phyloP scores from a whole-genome alignment of 2,888 invertebrate genomes.

The Gastrophysa polygoni region DNA sequence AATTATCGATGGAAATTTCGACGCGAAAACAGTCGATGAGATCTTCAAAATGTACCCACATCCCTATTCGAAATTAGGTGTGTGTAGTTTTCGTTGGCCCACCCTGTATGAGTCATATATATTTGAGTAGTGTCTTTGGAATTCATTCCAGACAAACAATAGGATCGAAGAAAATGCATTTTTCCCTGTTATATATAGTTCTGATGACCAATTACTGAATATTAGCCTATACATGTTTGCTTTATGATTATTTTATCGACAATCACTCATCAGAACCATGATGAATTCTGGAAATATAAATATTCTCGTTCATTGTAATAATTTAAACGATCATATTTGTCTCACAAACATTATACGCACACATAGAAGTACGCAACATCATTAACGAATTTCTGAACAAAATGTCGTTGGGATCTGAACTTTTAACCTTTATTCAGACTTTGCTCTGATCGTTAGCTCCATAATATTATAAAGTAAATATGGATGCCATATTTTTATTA shows the following conservation, averaged over 20 bases:
- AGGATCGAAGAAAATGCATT: too few species aligned
- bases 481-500: slow-evolving; percentile 33
- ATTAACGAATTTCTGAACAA: slow-evolving; percentile 36
- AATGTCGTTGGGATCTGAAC: slow-evolving; percentile 48
- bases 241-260: background rate
- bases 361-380: slow-evolving; percentile 4
- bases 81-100: too few species aligned
- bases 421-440: slow-evolving; percentile 52
- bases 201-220: too few species aligned
- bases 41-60: too few species aligned
- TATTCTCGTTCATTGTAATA: background rate
- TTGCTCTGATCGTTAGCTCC: slow-evolving; percentile 45
- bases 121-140: too few species aligned
- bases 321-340: slow-evolving; percentile 12
- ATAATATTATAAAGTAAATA: slow-evolving; percentile 43
- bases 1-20: too few species aligned
- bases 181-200: too few species aligned
- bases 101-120: too few species aligned
- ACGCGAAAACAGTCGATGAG: too few species aligned
- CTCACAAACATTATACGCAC: slow-evolving; percentile 5
- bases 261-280: background rate
- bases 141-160: too few species aligned
- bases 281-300: background rate
- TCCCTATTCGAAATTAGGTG: too few species aligned
- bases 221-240: too few species aligned